These are phyloP conservation scores for Drosophila orosa DNA, from an alignment of 1,140 invertebrate species.

Conservation along the genomic window DNA sequence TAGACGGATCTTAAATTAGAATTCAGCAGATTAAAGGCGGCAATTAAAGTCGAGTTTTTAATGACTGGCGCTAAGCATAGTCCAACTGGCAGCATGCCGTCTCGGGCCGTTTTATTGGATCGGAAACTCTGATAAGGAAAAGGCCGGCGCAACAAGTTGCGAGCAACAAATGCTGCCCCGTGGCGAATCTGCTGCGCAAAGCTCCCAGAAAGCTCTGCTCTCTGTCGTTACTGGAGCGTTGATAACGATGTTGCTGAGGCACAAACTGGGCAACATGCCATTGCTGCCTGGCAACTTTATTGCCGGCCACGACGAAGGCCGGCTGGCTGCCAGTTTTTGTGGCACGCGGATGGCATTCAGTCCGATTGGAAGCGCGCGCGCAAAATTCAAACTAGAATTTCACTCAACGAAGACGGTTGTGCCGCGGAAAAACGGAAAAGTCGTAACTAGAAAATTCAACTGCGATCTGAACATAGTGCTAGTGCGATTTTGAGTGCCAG, in stretches of 20 bases:
- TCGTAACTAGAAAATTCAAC: not conserved
- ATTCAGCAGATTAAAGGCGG: constrained; percentile 8
- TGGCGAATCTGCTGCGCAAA: constrained; percentile 19
- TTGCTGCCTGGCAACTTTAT: constrained; percentile 56
- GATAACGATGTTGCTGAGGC: constrained; percentile 37
- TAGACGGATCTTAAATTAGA: constrained; percentile 23
- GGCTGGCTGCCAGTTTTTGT: constrained; percentile 43
- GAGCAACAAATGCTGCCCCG: constrained; percentile 29
- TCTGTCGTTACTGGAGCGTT: constrained; percentile 4
- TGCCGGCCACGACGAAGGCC: constrained; percentile 43
- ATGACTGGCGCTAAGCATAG: constrained; percentile 36
- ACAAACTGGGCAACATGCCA: constrained; percentile 25
- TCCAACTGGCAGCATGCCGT: constrained; percentile 1
- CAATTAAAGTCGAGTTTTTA: constrained; percentile 39
- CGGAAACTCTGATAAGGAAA: not conserved
- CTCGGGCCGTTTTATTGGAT: not conserved
- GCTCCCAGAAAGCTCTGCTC: constrained; percentile 24
- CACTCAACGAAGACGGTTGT: not conserved
- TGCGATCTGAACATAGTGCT: not conserved
- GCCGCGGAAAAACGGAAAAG: constrained; percentile 3
- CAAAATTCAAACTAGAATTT: constrained; percentile 7
- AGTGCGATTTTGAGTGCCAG: constrained; percentile 8
- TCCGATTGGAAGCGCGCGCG: constrained; percentile 2
- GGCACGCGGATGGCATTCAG: constrained; percentile 45
- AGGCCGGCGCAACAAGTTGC: constrained; percentile 43